Evolutionary conservation across 2,113 vertebrate species (phyloP).

Genomic region (Empidonax traillii): DNA sequence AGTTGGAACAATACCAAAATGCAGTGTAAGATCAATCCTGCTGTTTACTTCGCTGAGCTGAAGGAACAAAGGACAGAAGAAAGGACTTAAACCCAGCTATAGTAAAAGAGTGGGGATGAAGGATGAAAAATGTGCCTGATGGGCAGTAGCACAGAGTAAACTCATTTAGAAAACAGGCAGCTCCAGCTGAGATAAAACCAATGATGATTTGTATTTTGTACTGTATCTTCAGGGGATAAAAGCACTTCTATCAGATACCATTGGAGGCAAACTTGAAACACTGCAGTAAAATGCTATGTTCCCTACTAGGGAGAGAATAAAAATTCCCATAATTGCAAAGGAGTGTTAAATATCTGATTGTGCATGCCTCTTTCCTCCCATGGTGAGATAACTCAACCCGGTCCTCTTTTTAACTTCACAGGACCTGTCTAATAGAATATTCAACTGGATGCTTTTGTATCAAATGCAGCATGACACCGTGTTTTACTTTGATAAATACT

Average conservation of each 20-base stretch:
- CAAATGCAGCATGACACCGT: conserved; percentile 68
- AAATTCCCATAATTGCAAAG: conserved; percentile 78
- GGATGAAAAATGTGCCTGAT: conserved; percentile 78
- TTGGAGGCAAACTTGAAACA: conserved; percentile 79
- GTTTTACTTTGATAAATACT: conserved; percentile 71
- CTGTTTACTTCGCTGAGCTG: conserved; percentile 84
- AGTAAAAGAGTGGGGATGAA: conserved; percentile 70
- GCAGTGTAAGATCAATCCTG: conserved; percentile 88
- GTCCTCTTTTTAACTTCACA: conserved; percentile 66
- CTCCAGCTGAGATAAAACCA: conserved; percentile 95
- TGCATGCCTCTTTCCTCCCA: conserved; percentile 68
- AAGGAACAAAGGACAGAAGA: conserved; percentile 86
- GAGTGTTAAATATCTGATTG: conserved; percentile 82
- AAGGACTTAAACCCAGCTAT: conserved; percentile 79
- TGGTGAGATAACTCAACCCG: conserved; percentile 66
- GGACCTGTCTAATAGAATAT: conserved; percentile 59
- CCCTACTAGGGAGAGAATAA: conserved; percentile 75
- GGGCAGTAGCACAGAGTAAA: conserved; percentile 77
- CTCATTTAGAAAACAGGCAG: conserved; percentile 93
- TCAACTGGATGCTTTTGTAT: conserved; percentile 62
- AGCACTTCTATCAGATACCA: conserved; percentile 81
- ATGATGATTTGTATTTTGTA: conserved; percentile 95
- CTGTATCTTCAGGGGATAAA: conserved; percentile 90
- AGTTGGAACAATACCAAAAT: conserved; percentile 88
- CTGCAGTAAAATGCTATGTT: conserved; percentile 72